Evolutionary conservation across 2,113 vertebrate genomes (phyloP), one percentile per base, ranked within the genome.

Genomic region (Anguilla rostrata): DNA sequence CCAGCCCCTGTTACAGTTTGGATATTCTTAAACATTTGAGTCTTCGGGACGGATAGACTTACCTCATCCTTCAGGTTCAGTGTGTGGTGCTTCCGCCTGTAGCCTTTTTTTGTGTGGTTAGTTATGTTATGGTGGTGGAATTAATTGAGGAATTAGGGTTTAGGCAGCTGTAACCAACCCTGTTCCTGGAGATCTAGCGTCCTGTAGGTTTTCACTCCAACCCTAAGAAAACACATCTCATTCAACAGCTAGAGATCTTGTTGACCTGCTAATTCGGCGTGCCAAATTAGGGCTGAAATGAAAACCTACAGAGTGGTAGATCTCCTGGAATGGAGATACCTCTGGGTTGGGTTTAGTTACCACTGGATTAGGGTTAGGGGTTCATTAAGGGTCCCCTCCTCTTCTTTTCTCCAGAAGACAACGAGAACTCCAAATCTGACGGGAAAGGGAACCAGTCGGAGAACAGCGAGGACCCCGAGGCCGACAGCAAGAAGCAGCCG

Each of bases 391-490:
- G 6, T 56, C 80, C 63, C 71, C 71, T 9, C 71, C 79, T 22
- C 39, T 14, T 81, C 39, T 81, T 14, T 81, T 40, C 60, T 89
- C 57, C 93, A 96, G 93, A 95, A 97, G 98, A 99, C 94, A 98
- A 97, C 6, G 98, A 99, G 89, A 98, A 98, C 90, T 95, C 97
- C 88, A 99, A 98, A 94, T 96, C 97, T 1, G 97, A 98, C 81
- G 97, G 97, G 78, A 99, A 99, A 92, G 95, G 97, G 78, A 97
- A 97, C 91, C 98, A 97, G 90, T 96, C 97, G 2, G 98, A 99
- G 90, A 96, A 97, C 93, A 97, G 96, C 60, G 97, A 98, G 91
- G 97, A 98, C 89, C 97, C 96, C 0, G 98, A 98, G 89, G 94
- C 96, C 0, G 96, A 98, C 91, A 96, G 95, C 87, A 98, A 98